Base-by-base conservation (phyloP, 2,888 invertebrate species). In the Coelopa pilipes region DNA sequence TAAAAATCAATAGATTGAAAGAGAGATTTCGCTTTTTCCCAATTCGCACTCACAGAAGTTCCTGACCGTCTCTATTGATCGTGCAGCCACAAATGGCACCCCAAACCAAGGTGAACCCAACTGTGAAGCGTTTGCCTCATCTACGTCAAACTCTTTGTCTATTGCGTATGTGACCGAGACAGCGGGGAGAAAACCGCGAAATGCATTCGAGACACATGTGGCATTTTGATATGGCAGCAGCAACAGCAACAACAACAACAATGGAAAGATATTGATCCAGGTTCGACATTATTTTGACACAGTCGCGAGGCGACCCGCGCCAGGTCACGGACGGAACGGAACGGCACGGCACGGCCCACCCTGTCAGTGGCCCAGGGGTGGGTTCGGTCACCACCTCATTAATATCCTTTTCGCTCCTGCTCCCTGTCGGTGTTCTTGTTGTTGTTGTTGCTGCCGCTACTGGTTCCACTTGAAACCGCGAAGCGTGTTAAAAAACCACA, bases 401-500 rank as follows among this genome's bases (percentile, higher is more conserved):
- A 53, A 53, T 53, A 53, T 53, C 15, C 13, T 13, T 53, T 53
- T 53, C 10, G 10, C n/a, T 53, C 34, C 4, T n/a, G n/a, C n/a
- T n/a, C 13, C 13, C 49, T 49, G 10, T 49, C 49, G 49, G 49
- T 11, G 10, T 49, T 49, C 13, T 49, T 53, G 10, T n/a, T 34
- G 34, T 34, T 34, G 34, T 34, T 34, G 34, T 34, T 53, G 53
- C 10, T 53, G 13, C 10, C 10, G 2, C 10, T 3, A 4, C 53
- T 15, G n/a, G 34, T 62, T 62, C 34, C 62, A 62, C 62, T 62
- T 62, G 62, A 62, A 62, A 62, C 62, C 62, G 62, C 45, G 34
- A 34, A 34, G 62, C 62, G 34, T 62, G 62, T 62, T 62, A 62
- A 62, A 62, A 62, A 62, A 62, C 62, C 62, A 62, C 62, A 62